Conservation (phyloP, 2,113 vertebrate species). For the Brachyhypopomus occidentalis region DNA sequence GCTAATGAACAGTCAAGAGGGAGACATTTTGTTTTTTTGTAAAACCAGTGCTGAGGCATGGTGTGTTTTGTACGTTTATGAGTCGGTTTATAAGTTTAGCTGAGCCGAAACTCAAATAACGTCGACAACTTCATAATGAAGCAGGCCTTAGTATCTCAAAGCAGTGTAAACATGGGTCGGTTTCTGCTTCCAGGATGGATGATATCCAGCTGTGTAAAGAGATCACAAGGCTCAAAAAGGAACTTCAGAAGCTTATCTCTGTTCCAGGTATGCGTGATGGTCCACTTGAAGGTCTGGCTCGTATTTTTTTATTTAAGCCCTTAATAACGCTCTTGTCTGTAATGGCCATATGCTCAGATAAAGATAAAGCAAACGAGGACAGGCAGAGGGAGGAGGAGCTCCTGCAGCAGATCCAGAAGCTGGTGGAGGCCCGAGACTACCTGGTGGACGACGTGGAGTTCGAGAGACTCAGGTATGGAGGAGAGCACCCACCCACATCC, state of each 20-base stretch:
- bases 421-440: conserved; percentile 89
- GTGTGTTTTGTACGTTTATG: too few relatives aligned
- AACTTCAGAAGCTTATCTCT: conserved; percentile 80
- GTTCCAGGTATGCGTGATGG: conserved; percentile 72
- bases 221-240: conserved; percentile 85
- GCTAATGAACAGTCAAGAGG: too few relatives aligned
- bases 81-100: too few relatives aligned
- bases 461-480: conserved; percentile 75
- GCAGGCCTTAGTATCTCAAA: too few relatives aligned
- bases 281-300: too few relatives aligned
- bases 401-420: conserved; percentile 86
- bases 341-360: conserved; percentile 69
- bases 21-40: too few relatives aligned
- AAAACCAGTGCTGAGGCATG: too few relatives aligned
- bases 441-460: conserved; percentile 91
- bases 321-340: too few relatives aligned
- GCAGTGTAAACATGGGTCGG: too few relatives aligned
- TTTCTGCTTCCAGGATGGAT: conserved; percentile 80
- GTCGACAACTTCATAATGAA: too few relatives aligned
- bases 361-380: conserved; percentile 82
- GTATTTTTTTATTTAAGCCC: background rate
- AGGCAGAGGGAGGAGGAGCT: conserved; percentile 83
- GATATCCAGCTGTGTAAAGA: conserved; percentile 90
- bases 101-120: too few relatives aligned
- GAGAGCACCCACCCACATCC: background rate